Evolutionary conservation across 2,797 vertebrate genomes (phyloP), one percentile per base, ranked within the genome.

Genomic region (Sphenodon punctatus): DNA sequence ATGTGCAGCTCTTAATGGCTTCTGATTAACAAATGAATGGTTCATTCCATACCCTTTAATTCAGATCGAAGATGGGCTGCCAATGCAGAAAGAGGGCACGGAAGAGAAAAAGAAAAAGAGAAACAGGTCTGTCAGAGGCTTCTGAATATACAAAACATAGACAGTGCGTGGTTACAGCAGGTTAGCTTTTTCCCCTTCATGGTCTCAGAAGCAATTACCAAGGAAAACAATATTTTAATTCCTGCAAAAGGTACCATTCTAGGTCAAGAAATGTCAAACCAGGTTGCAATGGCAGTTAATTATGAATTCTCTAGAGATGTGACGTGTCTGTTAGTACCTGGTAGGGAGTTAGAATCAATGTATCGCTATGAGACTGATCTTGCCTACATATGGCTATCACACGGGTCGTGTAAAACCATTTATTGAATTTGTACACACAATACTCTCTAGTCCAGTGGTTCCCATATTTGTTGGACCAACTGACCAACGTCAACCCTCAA

Each of bases 61-160:
- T 99, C 98, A 98, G 99, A 98, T 97, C 98, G 98, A 97, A 99
- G 98, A 97, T 99, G 98, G 97, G 98, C 98, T 99, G 98, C 97
- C 96, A 97, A 96, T 95, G 97, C 96, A 97, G 97, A 97, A 96
- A 96, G 96, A 88, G 92, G 88, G 90, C 56, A 84, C 91, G 94
- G 91, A 92, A 95, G 94, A 95, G 90, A 93, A 93, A 95, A 90
- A 95, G 91, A 95, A 93, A 93, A 94, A 96, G 89, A 97, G 94
- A 95, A 96, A 94, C 90, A 96, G 95, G 96, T 98, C 97, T 96
- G 96, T 96, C 96, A 97, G 94, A 97, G 95, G 93, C 96, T 96
- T 95, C 92, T 86, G 87, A 85, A 93, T 90, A 95, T 84, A 93
- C 85, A 94, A 88, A 95, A 93, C 88, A 94, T 92, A 95, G 91